Base-by-base conservation (phyloP, 2,113 vertebrate genomes). In the Cettia cetti region DNA sequence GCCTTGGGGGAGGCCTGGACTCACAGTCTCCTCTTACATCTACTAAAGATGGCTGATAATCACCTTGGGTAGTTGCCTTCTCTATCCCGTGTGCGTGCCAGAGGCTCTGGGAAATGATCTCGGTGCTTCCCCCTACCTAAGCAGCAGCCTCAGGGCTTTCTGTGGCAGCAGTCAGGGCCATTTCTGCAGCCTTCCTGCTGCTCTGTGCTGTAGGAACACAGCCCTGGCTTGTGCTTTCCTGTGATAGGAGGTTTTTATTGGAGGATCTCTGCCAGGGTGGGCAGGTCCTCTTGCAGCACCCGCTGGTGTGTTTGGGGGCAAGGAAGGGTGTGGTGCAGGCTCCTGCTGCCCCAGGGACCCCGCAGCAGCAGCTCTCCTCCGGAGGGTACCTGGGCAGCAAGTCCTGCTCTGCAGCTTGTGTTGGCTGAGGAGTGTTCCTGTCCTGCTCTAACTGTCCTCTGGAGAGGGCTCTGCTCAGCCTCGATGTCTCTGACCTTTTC, bases 401-500 rank as follows among this genome's bases (percentile, higher is more conserved):
- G 15, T 26, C 37, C 49, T 33, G 49, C 13, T 54, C 33, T 74
- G 54, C 33, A 53, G 64, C 66, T 42, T 40, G 59, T 5, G 19
- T 22, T 16, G 60, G 72, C 50, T 10, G 3, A 81, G 82, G 50
- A 74, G 40, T 0, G 21, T 40, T 95, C n/a, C 47, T 42, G 39
- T 86, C 80, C 80, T 12, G 5, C 49, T 52, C 0, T 45, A 49
- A 81, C 8, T 2, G 3, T 24, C 31, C 94, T 79, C 90, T 52
- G 1, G 92, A 65, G 94, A 94, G 91, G 1, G 17, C 81, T 74
- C 47, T 4, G 35, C 71, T 79, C 64, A 72, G 47, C 71, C 76
- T 65, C 35, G 0, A 3, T 68, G 44, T 52, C 82, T 95, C 59
- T 97, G 95, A 97, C 97, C 96, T 97, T 97, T 97, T 35, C 90